Base-by-base conservation (phyloP, 2,797 vertebrate species). In the Bucorvus abyssinicus region DNA sequence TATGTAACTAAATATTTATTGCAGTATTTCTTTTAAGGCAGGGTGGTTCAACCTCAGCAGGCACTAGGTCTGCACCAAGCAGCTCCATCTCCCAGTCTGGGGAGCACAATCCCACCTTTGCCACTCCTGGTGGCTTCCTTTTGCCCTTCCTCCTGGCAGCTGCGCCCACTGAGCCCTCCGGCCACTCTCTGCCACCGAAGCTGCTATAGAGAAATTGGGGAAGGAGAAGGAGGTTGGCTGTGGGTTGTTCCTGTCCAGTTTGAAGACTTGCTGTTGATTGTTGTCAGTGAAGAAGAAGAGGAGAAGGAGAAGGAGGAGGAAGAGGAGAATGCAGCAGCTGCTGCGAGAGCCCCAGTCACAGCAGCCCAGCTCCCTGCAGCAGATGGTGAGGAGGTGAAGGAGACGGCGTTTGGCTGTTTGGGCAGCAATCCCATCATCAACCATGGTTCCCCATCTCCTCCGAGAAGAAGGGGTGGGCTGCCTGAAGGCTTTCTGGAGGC, bases 281-380 rank as follows among this genome's bases (percentile, higher is more conserved):
- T 32, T 71, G 45, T 12, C 16, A 9, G 34, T 34, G 57, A 52
- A 40, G 69, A 83, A 12, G 36, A 75, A 14, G 27, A 79, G 13
- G 22, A 69, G 17, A 22, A 82, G 19, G 7, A 67, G 27, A 4
- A 60, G 23, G 32, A 65, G 10, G 5, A 26, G 19, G 29, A 57
- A 14, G 16, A 76, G 22, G 32, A 42, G 10, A 38, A 73, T 42
- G 38, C 3, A 4, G 32, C 49, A 29, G 18, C 9, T 30, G 45
- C 68, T 68, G 23, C 1, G 1, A 29, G 14, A 65, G 10, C 21
- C 23, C 40, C 0, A 0, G 34, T 14, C 3, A 8, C 57, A 64
- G 59, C 60, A 73, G 50, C 29, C 55, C 17, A 3, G 24, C 32
- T 82, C 12, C 34, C 29, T 14, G 3, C 14, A 26, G 47, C 44